phyloP scores from a whole-genome alignment of 37 sponge, comb jelly and placozoan species.

The Diacarnus erythraeanus region DNA sequence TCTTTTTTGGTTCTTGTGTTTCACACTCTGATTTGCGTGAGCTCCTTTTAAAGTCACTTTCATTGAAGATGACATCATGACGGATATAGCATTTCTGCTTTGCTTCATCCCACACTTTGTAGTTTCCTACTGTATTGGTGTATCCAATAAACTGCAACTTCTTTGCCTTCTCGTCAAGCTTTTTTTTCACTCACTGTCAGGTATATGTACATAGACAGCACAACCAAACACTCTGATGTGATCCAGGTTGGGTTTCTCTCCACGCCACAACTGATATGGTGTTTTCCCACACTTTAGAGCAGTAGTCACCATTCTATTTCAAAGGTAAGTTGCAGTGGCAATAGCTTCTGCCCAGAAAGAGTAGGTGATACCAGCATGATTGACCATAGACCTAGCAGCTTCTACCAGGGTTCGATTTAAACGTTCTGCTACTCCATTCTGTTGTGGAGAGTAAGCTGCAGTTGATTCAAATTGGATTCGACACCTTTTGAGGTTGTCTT shows the following conservation, averaged over 20 bases:
- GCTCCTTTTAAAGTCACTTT: constrained; percentile 1
- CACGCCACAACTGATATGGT: constrained; percentile 41
- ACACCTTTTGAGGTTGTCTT: constrained; percentile 18
- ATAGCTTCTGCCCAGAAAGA: constrained; percentile 65
- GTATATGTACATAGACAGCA: constrained; percentile 25
- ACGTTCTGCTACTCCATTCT: constrained; percentile 53
- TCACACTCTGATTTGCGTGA: background rate
- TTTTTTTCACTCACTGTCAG: constrained; percentile 26
- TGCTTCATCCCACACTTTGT: constrained; percentile 4
- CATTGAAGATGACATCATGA: constrained; percentile 26
- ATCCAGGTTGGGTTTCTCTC: constrained; percentile 23
- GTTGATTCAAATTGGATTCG: constrained; percentile 38
- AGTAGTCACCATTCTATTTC: constrained; percentile 35
- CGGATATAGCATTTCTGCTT: background rate
- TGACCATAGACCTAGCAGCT: constrained; percentile 43
- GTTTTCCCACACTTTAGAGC: constrained; percentile 4
- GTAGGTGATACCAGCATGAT: constrained; percentile 43
- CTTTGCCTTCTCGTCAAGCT: constrained; percentile 38
- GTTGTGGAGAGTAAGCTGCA: constrained; percentile 42
- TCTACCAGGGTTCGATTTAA: constrained; percentile 61
- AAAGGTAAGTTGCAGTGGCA: constrained; percentile 39
- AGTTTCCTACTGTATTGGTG: constrained; percentile 17
- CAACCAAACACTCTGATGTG: constrained; percentile 59
- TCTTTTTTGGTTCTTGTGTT: background rate
- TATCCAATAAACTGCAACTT: constrained; percentile 46